Base-by-base conservation (phyloP, 2,888 invertebrate species). In the Temnothorax unifasciatus region DNA sequence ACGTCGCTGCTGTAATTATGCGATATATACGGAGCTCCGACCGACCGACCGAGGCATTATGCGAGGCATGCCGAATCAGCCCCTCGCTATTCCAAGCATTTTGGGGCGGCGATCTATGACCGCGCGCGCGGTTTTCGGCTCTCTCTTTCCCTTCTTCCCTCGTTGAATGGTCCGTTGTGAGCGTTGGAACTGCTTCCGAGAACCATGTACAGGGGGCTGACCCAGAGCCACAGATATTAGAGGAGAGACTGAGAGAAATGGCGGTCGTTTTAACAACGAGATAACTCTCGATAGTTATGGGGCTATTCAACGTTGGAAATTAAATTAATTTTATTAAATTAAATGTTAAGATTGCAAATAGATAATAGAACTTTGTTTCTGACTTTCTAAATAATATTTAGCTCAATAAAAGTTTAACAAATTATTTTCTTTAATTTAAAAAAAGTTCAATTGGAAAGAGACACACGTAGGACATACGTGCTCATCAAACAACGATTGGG, bases 31-130 rank as follows among this genome's bases (percentile, higher is more conserved):
- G 71, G 38, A 38, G 41, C 34, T 25, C 18, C 21, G 59, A 47
- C 38, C 52, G 59, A 47, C 38, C 52, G 50, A 44, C 59, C 34
- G 47, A 47, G 59, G 57, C 79, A 81, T 81, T 81, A 61, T 71
- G 59, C 34, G 59, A 81, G 44, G 71, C 71, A 81, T 59, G 71
- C 59, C 79, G 79, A 81, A 81, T 81, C 79, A 71, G 71, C 79
- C 79, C 71, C 71, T 81, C 59, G 79, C 71, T 69, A 81, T 81
- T 71, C 79, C 71, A 71, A 50, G 79, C 79, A 81, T 81, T 81
- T 71, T 47, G 21, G 71, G 71, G 47, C 47, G 59, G 38, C 79
- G 71, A 71, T 79, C 79, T 79, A 79, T 71, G 59, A 61, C 59
- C 71, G 29, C 18, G 38, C 18, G 79, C 79, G 47, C 47, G 79